A percentile compares a stretch with the other conserved stretches of the same genome.
Conservation (phyloP, 2,797 vertebrate genomes). For the Helarctos malayanus region DNA sequence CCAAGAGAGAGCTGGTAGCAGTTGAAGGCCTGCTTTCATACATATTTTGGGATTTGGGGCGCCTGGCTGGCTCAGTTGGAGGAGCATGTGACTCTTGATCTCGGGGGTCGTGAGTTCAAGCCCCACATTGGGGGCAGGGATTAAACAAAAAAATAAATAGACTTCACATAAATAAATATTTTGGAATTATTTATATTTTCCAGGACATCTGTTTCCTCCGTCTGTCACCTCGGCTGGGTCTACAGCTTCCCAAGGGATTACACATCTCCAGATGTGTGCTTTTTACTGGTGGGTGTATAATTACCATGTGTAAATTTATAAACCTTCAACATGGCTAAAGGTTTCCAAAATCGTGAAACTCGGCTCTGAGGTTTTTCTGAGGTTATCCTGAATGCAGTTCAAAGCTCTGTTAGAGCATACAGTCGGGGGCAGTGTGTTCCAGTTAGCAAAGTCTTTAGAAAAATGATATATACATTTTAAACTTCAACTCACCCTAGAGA, state of each 20-base stretch:
- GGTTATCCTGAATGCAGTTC: not conserved
- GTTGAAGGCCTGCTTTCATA: not conserved
- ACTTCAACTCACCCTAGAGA: not conserved
- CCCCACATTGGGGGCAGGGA: not conserved
- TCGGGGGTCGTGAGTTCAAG: not conserved
- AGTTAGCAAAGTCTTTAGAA: not conserved
- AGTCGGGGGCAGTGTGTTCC: not conserved
- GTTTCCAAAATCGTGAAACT: not conserved
- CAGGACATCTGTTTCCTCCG: not conserved
- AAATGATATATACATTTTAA: constrained; percentile 3
- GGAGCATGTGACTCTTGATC: not conserved
- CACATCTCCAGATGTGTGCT: not conserved
- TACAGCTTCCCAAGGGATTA: constrained; percentile 9
- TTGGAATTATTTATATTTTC: not conserved
- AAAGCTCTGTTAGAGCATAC: not conserved
- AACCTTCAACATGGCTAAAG: not conserved
- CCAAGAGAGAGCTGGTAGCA: not conserved
- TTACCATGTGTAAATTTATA: not conserved
- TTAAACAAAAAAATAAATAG: not conserved
- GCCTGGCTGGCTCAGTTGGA: not conserved
- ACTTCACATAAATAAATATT: not conserved
- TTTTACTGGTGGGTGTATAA: not conserved
- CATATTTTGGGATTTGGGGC: not conserved
- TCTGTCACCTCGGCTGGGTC: not conserved
- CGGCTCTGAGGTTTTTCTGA: constrained; percentile 32